Percentiles rank a stretch among this genome's conserved stretches.
Conservation (phyloP, 2,113 vertebrate genomes). For the Lichenostomus cassidix region DNA sequence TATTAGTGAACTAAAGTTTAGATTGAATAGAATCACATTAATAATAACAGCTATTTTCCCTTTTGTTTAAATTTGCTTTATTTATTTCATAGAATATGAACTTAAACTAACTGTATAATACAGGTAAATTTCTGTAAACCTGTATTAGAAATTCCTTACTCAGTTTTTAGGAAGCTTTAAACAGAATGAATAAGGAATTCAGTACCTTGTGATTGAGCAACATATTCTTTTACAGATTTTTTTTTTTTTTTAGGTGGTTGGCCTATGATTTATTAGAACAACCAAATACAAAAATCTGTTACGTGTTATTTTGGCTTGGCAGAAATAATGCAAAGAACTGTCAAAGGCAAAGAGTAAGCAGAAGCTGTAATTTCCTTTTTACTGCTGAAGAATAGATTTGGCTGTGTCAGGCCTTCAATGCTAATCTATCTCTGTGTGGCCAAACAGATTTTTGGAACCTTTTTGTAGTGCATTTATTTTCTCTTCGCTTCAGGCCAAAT, state of each 20-base stretch:
- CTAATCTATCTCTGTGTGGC: constrained; percentile 58
- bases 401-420: constrained; percentile 12
- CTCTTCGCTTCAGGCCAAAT: background rate
- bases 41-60: background rate
- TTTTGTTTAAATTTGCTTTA: fast-evolving
- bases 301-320: constrained; percentile 51
- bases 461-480: constrained; percentile 28
- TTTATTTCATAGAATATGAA: background rate
- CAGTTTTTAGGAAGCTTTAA: background rate
- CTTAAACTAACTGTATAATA: background rate
- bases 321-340: constrained; percentile 36
- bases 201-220: background rate
- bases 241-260: background rate
- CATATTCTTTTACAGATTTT: background rate
- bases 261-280: background rate
- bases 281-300: constrained; percentile 13
- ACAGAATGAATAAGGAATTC: background rate
- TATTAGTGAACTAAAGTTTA: background rate
- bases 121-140: background rate
- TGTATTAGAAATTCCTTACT: background rate
- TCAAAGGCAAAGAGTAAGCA: constrained; percentile 40
- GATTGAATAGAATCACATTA: background rate
- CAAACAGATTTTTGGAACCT: constrained; percentile 61
- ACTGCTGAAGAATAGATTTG: constrained; percentile 57
- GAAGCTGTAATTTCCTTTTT: constrained; percentile 62